Percentiles rank a stretch among this genome's conserved stretches.
Conservation (phyloP, 2,797 vertebrate species). For the Gymnocypris eckloni region DNA sequence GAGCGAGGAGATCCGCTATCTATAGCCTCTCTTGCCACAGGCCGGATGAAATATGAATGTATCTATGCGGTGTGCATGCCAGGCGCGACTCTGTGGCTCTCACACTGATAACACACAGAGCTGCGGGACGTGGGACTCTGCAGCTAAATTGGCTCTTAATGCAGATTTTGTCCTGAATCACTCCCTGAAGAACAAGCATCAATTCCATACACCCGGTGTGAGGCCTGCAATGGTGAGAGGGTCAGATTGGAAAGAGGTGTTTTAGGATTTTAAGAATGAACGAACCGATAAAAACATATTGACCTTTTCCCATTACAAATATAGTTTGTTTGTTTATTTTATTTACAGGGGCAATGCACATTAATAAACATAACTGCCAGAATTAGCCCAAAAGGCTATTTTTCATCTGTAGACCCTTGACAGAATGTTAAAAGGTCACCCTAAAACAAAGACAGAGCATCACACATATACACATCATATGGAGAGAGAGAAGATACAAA, state of each 20-base stretch:
- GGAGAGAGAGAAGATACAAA: no score
- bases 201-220: neutral
- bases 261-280: constrained; percentile 1
- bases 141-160: constrained; percentile 34
- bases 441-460: no score
- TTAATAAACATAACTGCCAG: no score
- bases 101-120: constrained; percentile 62
- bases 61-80: constrained; percentile 58
- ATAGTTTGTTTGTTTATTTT: no score
- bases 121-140: neutral
- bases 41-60: constrained; percentile 77
- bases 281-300: neutral
- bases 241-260: neutral
- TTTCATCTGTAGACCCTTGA: no score
- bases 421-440: no score
- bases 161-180: constrained; percentile 25
- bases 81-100: constrained; percentile 58
- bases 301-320: neutral
- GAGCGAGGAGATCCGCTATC: constrained; percentile 62
- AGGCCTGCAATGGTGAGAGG: neutral
- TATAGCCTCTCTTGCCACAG: constrained; percentile 72
- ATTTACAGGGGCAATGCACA: no score
- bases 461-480: no score
- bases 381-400: no score
- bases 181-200: constrained; percentile 6